These are phyloP conservation scores for Caerostris extrusa DNA, from an alignment of 1,140 invertebrate species.

Conservation along the genomic window DNA sequence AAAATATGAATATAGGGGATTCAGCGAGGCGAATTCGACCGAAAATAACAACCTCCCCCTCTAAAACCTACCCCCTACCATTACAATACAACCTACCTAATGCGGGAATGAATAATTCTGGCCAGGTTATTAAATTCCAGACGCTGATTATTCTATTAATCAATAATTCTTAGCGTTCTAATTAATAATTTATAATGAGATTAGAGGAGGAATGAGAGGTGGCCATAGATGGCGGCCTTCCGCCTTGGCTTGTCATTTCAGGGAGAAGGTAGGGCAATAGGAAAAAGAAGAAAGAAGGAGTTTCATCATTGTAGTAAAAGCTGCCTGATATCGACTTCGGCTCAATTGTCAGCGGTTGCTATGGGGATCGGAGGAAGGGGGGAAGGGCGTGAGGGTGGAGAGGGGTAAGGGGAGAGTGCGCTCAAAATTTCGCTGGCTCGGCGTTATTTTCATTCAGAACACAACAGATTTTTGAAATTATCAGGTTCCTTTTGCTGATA, in stretches of 20 bases:
- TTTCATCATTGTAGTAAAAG: conserved; percentile 69
- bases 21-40: background rate
- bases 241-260: background rate
- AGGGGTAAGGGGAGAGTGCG: background rate
- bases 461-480: conserved; percentile 76
- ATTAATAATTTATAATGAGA: conserved; percentile 56
- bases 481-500: conserved; percentile 54
- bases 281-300: conserved; percentile 26
- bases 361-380: conserved; percentile 5
- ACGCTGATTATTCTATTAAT: conserved; percentile 44
- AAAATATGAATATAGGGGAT: no score
- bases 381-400: background rate
- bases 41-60: conserved; percentile 2
- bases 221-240: conserved; percentile 50
- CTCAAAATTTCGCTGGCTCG: conserved; percentile 4
- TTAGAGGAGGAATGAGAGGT: conserved; percentile 5
- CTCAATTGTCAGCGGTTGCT: conserved; percentile 72
- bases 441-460: conserved; percentile 66
- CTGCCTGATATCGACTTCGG: conserved; percentile 76
- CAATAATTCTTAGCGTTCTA: conserved; percentile 37
- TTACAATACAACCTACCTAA: conserved; percentile 13
- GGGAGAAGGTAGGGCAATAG: conserved; percentile 11
- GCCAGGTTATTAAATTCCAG: conserved; percentile 47
- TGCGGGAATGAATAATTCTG: conserved; percentile 33
- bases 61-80: background rate